Percentiles rank a stretch among this genome's conserved stretches.
phyloP scores from a whole-genome alignment of 2,888 invertebrate species.

The Drosophila longiperda region DNA sequence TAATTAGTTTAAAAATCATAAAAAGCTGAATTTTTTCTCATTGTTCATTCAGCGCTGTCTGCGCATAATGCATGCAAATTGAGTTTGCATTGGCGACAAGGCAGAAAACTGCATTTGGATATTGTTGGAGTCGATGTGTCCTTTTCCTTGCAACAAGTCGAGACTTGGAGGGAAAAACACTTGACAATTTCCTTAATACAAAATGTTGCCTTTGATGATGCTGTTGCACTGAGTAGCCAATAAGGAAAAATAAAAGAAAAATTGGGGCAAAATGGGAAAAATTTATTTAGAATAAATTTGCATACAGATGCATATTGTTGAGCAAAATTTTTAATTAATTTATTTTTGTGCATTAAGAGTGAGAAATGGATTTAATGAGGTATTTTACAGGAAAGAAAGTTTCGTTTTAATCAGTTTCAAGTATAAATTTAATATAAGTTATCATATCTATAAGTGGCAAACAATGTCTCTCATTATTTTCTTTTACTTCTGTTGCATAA shows the following conservation, averaged over 20 bases:
- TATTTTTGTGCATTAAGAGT: not conserved
- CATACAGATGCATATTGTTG: not conserved
- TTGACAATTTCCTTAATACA: constrained; percentile 9
- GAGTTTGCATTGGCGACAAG: constrained; percentile 37
- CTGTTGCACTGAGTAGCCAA: not conserved
- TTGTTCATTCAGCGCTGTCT: constrained; percentile 4
- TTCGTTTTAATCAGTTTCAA: not conserved
- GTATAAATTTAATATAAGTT: not conserved
- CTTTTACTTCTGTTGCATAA: not conserved
- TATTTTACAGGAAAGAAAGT: not conserved
- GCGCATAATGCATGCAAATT: constrained; percentile 62
- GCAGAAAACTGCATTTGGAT: constrained; percentile 5
- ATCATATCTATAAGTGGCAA: not conserved
- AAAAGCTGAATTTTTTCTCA: constrained; percentile 16
- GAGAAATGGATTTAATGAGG: not conserved
- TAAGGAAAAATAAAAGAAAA: not conserved
- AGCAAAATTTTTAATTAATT: not conserved
- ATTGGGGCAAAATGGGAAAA: not conserved
- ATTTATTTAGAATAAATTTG: not conserved
- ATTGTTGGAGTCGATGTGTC: constrained; percentile 1
- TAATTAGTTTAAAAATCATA: constrained; percentile 56
- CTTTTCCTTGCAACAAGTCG: constrained; percentile 5
- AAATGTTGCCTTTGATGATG: constrained; percentile 12
- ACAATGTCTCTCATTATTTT: not conserved
- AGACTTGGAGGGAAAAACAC: constrained; percentile 9